Conservation (phyloP, 1,140 invertebrate species). For the Aphis craccivora region DNA sequence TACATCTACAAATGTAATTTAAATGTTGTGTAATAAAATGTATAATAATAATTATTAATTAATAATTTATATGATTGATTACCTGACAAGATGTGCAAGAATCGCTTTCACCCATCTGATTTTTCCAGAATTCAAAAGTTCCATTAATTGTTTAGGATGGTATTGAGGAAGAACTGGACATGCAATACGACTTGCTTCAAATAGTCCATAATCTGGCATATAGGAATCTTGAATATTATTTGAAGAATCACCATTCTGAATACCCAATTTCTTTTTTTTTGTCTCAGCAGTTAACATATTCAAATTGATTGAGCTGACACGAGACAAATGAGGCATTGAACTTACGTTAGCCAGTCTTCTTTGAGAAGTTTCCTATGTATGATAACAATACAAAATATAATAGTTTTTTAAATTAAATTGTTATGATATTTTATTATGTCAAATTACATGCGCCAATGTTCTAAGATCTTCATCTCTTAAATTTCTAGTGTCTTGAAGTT, state of each 20-base stretch:
- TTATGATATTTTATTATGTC: neutral
- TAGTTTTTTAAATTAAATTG: slow-evolving; percentile 12
- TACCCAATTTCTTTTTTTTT: slow-evolving; percentile 68
- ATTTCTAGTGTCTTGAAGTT: slow-evolving; percentile 76
- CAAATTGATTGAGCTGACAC: slow-evolving; percentile 82
- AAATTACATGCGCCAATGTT: slow-evolving; percentile 68
- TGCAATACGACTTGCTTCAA: slow-evolving; percentile 95
- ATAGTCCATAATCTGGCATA: slow-evolving; percentile 92
- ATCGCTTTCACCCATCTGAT: slow-evolving; percentile 98
- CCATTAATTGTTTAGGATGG: slow-evolving; percentile 98
- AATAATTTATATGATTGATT: neutral
- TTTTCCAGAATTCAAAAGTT: slow-evolving; percentile 97
- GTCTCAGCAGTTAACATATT: slow-evolving; percentile 76
- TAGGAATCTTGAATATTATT: slow-evolving; percentile 66
- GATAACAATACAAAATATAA: slow-evolving; percentile 36
- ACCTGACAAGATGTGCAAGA: slow-evolving; percentile 88
- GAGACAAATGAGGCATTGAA: slow-evolving; percentile 80
- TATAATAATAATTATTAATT: neutral
- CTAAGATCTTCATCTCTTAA: slow-evolving; percentile 82
- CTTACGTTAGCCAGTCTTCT: slow-evolving; percentile 74
- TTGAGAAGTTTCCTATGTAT: slow-evolving; percentile 71
- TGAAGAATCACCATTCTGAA: slow-evolving; percentile 49
- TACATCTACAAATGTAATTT: slow-evolving; percentile 67
- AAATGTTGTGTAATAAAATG: neutral
- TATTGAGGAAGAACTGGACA: slow-evolving; percentile 99